Percentiles rank a stretch among this genome's conserved stretches.
Conservation (phyloP, 1,140 invertebrate genomes). For the Diuraphis noxia region DNA sequence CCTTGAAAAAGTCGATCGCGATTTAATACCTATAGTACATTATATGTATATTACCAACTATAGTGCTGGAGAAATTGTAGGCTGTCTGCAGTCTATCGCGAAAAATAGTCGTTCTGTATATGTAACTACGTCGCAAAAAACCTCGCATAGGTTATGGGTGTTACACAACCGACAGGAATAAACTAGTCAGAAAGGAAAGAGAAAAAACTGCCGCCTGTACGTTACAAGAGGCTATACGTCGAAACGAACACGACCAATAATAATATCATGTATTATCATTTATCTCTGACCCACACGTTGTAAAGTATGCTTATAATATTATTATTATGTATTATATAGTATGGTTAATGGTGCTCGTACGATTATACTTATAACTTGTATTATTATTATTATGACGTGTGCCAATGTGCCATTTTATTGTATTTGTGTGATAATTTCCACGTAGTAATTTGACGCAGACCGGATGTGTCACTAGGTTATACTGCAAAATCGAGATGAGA, state of each 20-base stretch:
- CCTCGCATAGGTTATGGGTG: slow-evolving; percentile 30
- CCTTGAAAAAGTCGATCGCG: slow-evolving; percentile 11
- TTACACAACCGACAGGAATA: slow-evolving; percentile 33
- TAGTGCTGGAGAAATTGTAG: slow-evolving; percentile 1
- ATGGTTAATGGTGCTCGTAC: background rate
- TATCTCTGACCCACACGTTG: slow-evolving; percentile 12
- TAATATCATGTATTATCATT: slow-evolving; percentile 22
- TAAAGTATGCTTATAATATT: background rate
- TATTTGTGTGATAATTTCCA: background rate
- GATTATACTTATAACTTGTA: background rate
- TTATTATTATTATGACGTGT: background rate
- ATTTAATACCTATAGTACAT: background rate
- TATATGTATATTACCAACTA: background rate
- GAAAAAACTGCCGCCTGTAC: background rate
- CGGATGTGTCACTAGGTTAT: background rate
- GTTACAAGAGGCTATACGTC: background rate
- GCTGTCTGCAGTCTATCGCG: background rate
- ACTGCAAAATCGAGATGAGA: background rate
- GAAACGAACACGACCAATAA: slow-evolving; percentile 22
- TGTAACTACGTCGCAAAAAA: slow-evolving; percentile 40
- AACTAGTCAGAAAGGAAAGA: slow-evolving; percentile 19
- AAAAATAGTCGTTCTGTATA: slow-evolving; percentile 17
- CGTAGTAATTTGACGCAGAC: slow-evolving; percentile 8
- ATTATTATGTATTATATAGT: background rate
- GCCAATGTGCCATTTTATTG: background rate